Evolutionary conservation across 2,113 vertebrate genomes (phyloP).

Genomic region (Sminthopsis crassicaudata): DNA sequence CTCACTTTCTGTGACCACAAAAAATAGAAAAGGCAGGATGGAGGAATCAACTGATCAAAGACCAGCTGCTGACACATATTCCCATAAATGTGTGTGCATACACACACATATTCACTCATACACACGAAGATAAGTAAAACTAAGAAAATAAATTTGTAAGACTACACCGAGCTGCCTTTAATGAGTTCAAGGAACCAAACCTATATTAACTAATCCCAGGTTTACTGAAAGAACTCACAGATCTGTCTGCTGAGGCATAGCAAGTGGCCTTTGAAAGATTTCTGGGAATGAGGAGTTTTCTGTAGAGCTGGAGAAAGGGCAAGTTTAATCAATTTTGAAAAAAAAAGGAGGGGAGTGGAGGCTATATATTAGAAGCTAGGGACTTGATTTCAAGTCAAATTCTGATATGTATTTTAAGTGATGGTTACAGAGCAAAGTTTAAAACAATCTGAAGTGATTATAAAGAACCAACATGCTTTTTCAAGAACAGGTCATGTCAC

Average conservation of each 20-base stretch:
- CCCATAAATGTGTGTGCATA: neutral
- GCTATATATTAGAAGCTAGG: neutral
- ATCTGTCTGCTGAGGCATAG: neutral
- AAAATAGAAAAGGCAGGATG: neutral
- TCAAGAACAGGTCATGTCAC: neutral
- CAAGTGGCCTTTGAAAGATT: neutral
- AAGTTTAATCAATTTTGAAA: neutral
- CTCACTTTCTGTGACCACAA: neutral
- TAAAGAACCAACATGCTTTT: neutral
- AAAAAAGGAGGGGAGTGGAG: neutral
- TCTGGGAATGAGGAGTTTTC: neutral
- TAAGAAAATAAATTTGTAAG: neutral
- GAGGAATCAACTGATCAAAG: neutral
- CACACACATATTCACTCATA: neutral
- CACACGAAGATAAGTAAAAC: neutral
- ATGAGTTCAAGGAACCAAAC: neutral
- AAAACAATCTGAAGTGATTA: neutral
- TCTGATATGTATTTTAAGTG: neutral
- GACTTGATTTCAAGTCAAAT: neutral
- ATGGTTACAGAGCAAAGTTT: neutral
- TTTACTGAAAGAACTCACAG: neutral
- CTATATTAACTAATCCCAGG: neutral
- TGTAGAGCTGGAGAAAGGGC: neutral
- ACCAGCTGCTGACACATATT: neutral
- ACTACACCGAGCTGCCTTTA: neutral